Percentiles rank a stretch among this genome's conserved stretches.
phyloP scores from a whole-genome alignment of 2,888 invertebrate species.

The Ochropacha duplaris region DNA sequence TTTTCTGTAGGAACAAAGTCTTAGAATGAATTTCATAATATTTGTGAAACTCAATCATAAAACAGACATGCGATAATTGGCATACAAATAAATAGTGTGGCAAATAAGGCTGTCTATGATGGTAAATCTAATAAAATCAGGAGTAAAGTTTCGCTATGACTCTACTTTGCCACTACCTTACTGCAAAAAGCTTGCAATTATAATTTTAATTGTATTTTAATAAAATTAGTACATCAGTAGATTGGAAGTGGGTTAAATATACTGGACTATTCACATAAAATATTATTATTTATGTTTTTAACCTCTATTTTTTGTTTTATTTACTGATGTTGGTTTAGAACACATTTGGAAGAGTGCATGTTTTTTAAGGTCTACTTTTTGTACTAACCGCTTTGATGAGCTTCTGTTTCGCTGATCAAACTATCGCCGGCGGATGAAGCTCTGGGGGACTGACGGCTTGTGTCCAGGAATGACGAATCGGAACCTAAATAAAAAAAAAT shows the following conservation, averaged over 20 bases:
- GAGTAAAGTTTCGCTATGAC: constrained; percentile 83
- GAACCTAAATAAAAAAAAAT: constrained; percentile 63
- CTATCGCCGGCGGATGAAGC: constrained; percentile 78
- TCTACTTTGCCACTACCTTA: constrained; percentile 80
- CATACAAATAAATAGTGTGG: constrained; percentile 70
- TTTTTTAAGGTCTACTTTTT: constrained; percentile 9
- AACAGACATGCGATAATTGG: constrained; percentile 67
- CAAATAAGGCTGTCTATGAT: constrained; percentile 67
- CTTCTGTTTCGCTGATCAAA: constrained; percentile 75
- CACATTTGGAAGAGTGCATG: background rate
- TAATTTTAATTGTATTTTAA: constrained; percentile 24
- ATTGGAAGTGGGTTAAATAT: background rate
- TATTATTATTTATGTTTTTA: too few relatives aligned
- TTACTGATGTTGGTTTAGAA: background rate
- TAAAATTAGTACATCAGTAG: constrained; percentile 11
- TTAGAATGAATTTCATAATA: constrained; percentile 2
- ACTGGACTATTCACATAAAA: background rate
- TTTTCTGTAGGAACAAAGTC: constrained; percentile 18
- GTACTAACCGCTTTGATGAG: constrained; percentile 79
- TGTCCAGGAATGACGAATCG: constrained; percentile 76
- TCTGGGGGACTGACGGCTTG: constrained; percentile 73
- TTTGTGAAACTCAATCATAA: constrained; percentile 37
- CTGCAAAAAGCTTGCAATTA: constrained; percentile 63
- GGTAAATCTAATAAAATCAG: constrained; percentile 58
- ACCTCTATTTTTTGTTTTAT: constrained; percentile 2